phyloP scores from a whole-genome alignment of 2,113 vertebrate genomes.

The Microtus ochrogaster region DNA sequence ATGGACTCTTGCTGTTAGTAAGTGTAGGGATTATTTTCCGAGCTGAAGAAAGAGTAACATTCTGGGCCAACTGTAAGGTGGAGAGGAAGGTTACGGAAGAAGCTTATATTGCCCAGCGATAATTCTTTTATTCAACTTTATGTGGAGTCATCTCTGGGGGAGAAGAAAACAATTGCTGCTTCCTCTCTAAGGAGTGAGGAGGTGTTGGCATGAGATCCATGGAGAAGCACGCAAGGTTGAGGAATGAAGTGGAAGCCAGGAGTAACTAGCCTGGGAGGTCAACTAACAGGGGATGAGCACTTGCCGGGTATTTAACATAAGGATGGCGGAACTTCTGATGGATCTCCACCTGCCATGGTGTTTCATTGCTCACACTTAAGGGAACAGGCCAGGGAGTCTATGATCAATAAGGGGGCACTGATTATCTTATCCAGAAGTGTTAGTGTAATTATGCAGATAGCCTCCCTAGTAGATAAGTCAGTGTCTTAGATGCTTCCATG shows the following conservation, averaged over 20 bases:
- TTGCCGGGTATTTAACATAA: background rate
- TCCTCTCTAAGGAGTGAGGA: background rate
- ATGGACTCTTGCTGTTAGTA: background rate
- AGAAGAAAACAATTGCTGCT: background rate
- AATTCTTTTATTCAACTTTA: conserved; percentile 1
- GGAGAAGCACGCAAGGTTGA: background rate
- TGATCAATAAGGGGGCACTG: background rate
- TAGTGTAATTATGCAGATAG: background rate
- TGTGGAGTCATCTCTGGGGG: background rate
- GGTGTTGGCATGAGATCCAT: background rate
- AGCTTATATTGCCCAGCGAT: background rate
- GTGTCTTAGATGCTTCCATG: background rate
- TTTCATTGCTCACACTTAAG: conserved; percentile 28
- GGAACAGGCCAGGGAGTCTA: background rate
- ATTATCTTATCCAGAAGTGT: background rate
- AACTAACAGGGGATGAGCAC: background rate
- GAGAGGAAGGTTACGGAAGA: background rate
- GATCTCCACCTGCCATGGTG: conserved; percentile 26
- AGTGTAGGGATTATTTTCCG: background rate
- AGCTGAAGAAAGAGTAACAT: background rate
- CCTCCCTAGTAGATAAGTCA: background rate
- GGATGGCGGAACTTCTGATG: background rate
- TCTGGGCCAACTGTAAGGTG: background rate
- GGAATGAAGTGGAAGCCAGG: background rate
- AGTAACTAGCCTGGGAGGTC: background rate